These are phyloP conservation scores for Mythimna loreyi DNA, from an alignment of 2,888 invertebrate species.

Conservation along the genomic window DNA sequence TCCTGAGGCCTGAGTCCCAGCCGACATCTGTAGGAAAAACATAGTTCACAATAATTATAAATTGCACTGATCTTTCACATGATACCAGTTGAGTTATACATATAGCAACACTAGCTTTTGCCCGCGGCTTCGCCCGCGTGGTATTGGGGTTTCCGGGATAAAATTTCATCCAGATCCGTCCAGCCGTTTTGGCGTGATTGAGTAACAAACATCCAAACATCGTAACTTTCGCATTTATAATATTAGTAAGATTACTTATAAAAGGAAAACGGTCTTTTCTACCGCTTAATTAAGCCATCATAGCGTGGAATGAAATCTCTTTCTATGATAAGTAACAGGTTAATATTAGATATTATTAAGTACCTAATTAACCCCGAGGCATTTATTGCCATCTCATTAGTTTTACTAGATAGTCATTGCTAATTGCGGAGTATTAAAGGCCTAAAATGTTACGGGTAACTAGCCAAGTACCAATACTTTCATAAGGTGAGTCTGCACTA, in stretches of 20 bases:
- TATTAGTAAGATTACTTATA: constrained; percentile 12
- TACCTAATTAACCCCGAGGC: constrained; percentile 9
- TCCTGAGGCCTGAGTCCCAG: too few species aligned
- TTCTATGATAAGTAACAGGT: constrained; percentile 14
- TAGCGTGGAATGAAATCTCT: constrained; percentile 19
- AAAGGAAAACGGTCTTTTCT: constrained; percentile 2
- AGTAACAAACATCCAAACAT: too few species aligned
- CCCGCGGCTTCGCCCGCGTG: too few species aligned
- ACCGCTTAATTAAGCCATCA: constrained; percentile 11
- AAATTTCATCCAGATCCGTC: too few species aligned
- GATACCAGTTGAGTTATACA: neutral
- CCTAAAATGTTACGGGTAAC: constrained; percentile 3
- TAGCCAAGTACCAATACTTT: constrained; percentile 19
- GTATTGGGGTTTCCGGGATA: too few species aligned
- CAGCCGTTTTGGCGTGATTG: too few species aligned
- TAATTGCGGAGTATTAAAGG: constrained; percentile 6
- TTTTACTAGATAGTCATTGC: neutral
- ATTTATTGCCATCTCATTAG: neutral
- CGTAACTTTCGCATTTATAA: too few species aligned
- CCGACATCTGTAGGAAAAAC: neutral
- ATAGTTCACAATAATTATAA: constrained; percentile 10
- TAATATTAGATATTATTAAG: constrained; percentile 21
- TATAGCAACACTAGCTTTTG: too few species aligned
- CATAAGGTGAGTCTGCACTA: neutral
- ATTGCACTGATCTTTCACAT: constrained; percentile 20